Percentiles rank a stretch among this genome's conserved stretches.
These are phyloP conservation scores for Dicrostonyx torquatus DNA, from an alignment of 2,797 vertebrate species.

Conservation along the genomic window DNA sequence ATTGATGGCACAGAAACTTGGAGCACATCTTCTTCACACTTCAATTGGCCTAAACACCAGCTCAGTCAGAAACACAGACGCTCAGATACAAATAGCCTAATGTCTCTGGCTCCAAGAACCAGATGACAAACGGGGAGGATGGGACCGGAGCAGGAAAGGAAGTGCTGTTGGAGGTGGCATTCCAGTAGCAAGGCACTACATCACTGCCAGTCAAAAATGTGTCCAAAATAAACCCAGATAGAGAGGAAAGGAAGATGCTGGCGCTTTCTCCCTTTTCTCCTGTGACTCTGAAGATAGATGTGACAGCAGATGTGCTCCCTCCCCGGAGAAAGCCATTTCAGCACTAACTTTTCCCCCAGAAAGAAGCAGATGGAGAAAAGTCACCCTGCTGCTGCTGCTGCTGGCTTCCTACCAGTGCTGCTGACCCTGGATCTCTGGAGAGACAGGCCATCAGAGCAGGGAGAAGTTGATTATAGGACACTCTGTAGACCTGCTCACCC, in stretches of 20 bases:
- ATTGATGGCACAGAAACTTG: neutral
- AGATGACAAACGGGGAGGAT: slow-evolving; percentile 13
- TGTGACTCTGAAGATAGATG: neutral
- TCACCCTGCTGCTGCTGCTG: slow-evolving; percentile 29
- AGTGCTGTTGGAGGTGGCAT: neutral
- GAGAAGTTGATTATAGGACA: neutral
- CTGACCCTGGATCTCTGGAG: slow-evolving; percentile 60
- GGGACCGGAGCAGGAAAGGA: neutral
- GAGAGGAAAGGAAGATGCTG: neutral
- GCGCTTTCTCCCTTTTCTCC: neutral
- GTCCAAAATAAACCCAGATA: neutral
- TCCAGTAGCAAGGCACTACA: slow-evolving; percentile 14
- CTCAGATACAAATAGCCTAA: slow-evolving; percentile 61
- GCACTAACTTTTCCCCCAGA: slow-evolving; percentile 40
- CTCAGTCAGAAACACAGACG: slow-evolving; percentile 64
- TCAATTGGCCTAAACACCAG: slow-evolving; percentile 45
- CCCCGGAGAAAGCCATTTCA: slow-evolving; percentile 61
- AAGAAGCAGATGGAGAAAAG: slow-evolving; percentile 71
- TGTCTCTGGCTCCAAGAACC: slow-evolving; percentile 48
- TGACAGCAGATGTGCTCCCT: slow-evolving; percentile 63
- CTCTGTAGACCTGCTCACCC: neutral
- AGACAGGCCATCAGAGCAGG: neutral
- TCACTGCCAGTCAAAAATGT: neutral
- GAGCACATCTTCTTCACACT: slow-evolving; percentile 47
- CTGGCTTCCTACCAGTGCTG: neutral